Base-by-base conservation (phyloP, 2,888 invertebrate genomes). In the Melieria crassipennis region DNA sequence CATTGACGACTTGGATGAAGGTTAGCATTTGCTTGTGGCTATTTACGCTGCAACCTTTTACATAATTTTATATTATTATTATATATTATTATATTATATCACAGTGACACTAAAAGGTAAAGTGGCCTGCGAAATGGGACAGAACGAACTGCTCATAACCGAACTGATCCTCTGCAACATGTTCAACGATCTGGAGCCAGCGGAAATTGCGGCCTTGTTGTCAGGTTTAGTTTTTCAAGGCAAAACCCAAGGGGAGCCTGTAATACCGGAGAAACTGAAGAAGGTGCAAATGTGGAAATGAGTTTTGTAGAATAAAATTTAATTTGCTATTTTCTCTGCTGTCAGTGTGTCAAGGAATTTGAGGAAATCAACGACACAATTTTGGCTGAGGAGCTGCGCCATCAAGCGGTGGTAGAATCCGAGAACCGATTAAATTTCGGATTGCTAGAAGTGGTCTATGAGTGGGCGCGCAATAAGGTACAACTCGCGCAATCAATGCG, bases 161-260 rank as follows among this genome's bases (percentile, higher is more conserved):
- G 99, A 99, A 85, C 88, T 99, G 61, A 93, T 99, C 52, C 92
- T 98, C 78, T 91, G 95, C 75, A 97, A 98, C 85, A 91, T 95
- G 66, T 91, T 99, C 77, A 94, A 94, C 0, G 92, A 94, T 80
- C 90, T 96, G 74, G 91, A 92, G 75, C 94, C 97, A 0, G 93
- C 95, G 0, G 98, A 98, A 87, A 97, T 99, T 61, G 98, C 98
- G 0, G 97, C 98, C 0, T 85, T 99, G 56, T 88, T 99, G 56
- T 99, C 98, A 0, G 93, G 94, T 66, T 90, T 98, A 77, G 97
- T 99, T 56, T 98, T 96, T 87, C 96, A 98, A 88, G 93, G 93
- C 68, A 93, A 93, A 82, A 91, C 90, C 0, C 89, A 91, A 72
- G 87, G 88, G 3, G 88, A 89, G 57, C 83, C 85, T 0, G 79